These are phyloP conservation scores for Condylura cristata DNA, from an alignment of 2,113 vertebrate genomes.

Conservation along the genomic window DNA sequence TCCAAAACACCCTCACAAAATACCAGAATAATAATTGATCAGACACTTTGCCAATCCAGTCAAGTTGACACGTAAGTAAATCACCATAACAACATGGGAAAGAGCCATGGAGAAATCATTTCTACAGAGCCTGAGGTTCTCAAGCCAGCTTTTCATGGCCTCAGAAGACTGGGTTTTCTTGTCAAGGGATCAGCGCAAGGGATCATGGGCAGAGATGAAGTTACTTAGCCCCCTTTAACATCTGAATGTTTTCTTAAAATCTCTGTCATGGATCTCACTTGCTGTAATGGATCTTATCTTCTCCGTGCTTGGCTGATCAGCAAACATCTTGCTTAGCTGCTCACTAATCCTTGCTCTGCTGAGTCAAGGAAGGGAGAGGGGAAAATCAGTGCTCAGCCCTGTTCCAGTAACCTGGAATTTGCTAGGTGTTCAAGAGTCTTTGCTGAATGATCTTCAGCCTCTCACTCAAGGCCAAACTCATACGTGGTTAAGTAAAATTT, in stretches of 20 bases:
- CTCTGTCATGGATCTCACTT: background rate
- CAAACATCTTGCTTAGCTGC: background rate
- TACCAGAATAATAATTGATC: background rate
- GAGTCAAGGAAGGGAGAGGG: background rate
- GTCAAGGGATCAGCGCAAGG: background rate
- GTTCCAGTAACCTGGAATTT: background rate
- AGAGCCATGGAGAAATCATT: background rate
- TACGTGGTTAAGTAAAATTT: constrained; percentile 6
- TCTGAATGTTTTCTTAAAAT: constrained; percentile 1
- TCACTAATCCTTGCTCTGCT: background rate
- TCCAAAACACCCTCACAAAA: background rate
- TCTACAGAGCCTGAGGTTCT: background rate
- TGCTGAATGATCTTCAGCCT: background rate
- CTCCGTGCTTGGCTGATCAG: background rate
- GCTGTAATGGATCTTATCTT: too few species aligned
- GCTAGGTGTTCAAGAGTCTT: background rate
- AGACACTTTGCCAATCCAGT: background rate
- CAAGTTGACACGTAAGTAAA: background rate
- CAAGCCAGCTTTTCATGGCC: background rate
- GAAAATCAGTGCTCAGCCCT: background rate
- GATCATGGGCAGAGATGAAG: background rate
- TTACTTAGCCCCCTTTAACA: background rate
- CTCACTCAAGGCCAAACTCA: background rate
- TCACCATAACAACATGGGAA: background rate
- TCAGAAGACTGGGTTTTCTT: background rate